phyloP scores from a whole-genome alignment of 2,888 invertebrate genomes.

The Drosophila sordidula region DNA sequence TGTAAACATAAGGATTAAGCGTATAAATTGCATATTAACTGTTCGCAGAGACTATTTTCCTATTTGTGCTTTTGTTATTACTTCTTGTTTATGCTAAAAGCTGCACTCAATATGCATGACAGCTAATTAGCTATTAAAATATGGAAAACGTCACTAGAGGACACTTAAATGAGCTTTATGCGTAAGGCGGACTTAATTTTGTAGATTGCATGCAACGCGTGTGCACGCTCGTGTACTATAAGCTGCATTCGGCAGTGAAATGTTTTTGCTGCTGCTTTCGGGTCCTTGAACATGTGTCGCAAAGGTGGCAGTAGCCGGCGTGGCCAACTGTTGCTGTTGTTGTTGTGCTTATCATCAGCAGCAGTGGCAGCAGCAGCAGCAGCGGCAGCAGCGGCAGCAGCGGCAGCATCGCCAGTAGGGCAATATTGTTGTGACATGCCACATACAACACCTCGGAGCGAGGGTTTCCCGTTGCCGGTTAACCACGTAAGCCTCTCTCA shows the following conservation, averaged over 20 bases:
- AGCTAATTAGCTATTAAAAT: no score
- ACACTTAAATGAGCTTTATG: neutral
- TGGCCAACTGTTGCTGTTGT: conserved; percentile 49
- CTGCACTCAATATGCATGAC: no score
- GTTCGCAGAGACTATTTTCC: no score
- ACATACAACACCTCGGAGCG: conserved; percentile 34
- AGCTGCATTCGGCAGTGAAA: conserved; percentile 1
- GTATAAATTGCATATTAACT: no score
- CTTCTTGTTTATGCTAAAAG: no score
- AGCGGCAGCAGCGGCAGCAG: neutral
- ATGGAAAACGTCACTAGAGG: no score
- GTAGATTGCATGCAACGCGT: neutral
- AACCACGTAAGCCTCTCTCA: conserved; percentile 35
- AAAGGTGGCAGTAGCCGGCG: conserved; percentile 19
- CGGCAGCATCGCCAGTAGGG: conserved; percentile 36
- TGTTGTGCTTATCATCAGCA: conserved; percentile 26
- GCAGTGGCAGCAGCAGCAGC: no score
- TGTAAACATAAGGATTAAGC: no score
- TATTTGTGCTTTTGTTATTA: no score
- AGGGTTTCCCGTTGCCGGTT: conserved; percentile 10
- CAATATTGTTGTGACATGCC: conserved; percentile 72
- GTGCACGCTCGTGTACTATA: neutral
- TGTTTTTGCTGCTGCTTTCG: conserved; percentile 3
- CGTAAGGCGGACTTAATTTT: neutral
- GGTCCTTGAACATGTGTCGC: conserved; percentile 53